Evolutionary conservation across 2,113 vertebrate species (phyloP).

Genomic region (Malurus alboscapulatus): DNA sequence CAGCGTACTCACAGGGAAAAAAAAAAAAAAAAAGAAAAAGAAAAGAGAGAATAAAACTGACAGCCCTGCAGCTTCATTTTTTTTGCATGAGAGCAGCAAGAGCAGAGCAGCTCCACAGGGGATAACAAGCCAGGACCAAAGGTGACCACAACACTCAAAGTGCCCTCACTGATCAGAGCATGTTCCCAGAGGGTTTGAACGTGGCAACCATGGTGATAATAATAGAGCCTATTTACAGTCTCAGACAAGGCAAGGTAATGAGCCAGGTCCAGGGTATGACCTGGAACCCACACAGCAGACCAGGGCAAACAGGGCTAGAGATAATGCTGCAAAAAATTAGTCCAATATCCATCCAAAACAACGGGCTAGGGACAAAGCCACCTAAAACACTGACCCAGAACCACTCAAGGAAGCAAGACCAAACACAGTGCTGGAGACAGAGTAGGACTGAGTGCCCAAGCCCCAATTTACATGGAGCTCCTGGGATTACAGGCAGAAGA

Average conservation of each 20-base stretch:
- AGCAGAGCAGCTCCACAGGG: neutral
- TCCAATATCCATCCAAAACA: neutral
- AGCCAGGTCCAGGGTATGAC: neutral
- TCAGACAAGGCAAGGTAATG: neutral
- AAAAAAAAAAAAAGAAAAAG: neutral
- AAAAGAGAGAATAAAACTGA: neutral
- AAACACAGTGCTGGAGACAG: neutral
- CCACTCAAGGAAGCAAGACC: neutral
- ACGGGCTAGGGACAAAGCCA: neutral
- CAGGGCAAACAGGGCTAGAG: neutral
- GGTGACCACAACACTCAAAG: neutral
- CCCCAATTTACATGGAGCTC: neutral
- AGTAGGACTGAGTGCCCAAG: neutral
- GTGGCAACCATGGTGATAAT: rapidly evolving
- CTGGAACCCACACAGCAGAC: neutral
- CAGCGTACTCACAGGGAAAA: neutral
- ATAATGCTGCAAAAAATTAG: neutral
- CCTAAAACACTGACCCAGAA: neutral
- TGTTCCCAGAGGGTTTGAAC: neutral
- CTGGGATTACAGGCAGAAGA: neutral
- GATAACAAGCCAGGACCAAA: neutral
- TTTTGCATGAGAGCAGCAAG: neutral
- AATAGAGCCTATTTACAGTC: neutral
- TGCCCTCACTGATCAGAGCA: neutral
- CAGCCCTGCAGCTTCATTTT: neutral